Evolutionary conservation across 2,113 vertebrate genomes (phyloP).

Genomic region (Tetrao urogallus): DNA sequence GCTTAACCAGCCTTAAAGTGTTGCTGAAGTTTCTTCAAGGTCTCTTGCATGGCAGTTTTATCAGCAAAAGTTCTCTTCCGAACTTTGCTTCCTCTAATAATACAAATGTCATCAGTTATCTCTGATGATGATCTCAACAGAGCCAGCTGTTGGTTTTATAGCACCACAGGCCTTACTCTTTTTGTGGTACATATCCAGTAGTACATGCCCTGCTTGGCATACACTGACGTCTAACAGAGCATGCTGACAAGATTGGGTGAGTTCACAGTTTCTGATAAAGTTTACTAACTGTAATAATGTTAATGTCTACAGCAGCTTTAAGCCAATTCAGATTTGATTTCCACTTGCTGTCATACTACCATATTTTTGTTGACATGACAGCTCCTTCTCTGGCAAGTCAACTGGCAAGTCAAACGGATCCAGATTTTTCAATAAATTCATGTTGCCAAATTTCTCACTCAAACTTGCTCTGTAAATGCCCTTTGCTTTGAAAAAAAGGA

Average conservation of each 20-base stretch:
- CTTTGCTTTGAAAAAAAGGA: background rate
- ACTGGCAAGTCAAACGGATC: background rate
- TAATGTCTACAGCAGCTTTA: background rate
- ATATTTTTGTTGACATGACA: background rate
- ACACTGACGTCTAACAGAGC: background rate
- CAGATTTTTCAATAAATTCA: background rate
- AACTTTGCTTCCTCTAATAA: background rate
- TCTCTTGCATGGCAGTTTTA: rapidly evolving
- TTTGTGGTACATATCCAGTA: background rate
- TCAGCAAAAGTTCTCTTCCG: background rate
- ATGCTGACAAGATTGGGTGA: rapidly evolving
- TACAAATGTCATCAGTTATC: background rate
- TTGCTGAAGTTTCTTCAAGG: background rate
- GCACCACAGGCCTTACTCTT: background rate
- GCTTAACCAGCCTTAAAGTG: background rate
- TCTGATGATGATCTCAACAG: background rate
- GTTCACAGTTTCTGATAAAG: background rate
- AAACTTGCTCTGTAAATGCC: background rate
- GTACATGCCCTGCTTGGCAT: background rate
- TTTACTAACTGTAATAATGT: background rate
- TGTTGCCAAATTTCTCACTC: background rate
- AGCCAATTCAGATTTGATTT: background rate
- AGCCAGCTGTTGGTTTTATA: background rate
- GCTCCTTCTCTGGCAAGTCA: background rate
- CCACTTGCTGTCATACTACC: background rate